Evolutionary conservation across 2,113 vertebrate species (phyloP).

Genomic region (Notothenia rossii): DNA sequence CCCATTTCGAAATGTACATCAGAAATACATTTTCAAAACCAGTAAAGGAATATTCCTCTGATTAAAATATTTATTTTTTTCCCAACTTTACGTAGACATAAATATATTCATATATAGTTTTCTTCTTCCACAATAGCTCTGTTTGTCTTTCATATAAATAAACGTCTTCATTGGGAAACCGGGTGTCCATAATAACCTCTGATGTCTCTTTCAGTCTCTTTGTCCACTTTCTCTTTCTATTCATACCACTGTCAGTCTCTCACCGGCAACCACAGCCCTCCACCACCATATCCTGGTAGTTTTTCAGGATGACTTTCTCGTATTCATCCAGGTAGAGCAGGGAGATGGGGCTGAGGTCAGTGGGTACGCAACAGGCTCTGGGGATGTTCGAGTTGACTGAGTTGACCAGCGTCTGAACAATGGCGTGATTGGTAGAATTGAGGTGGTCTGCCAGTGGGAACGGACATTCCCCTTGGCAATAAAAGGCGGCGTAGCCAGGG

Average conservation of each 20-base stretch:
- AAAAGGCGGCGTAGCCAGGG: conserved; percentile 97
- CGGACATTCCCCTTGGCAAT: conserved; percentile 98
- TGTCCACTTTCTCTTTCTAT: conserved; percentile 21
- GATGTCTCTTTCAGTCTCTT: conserved; percentile 63
- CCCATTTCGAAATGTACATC: conserved; percentile 99
- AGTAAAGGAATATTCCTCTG: conserved; percentile 98
- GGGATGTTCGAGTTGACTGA: conserved; percentile 98
- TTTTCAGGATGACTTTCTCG: conserved; percentile 98
- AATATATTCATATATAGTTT: conserved; percentile 93
- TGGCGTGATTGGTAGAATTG: conserved; percentile 99
- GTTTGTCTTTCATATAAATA: conserved; percentile 94
- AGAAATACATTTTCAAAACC: conserved; percentile 97
- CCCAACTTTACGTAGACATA: conserved; percentile 97
- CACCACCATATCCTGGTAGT: conserved; percentile 99
- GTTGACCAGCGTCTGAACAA: conserved; percentile 99
- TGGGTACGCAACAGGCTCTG: conserved; percentile 98
- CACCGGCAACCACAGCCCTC: conserved; percentile 98
- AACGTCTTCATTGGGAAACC: conserved; percentile 98
- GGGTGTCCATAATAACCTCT: conserved; percentile 89
- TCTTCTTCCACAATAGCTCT: conserved; percentile 92
- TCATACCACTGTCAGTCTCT: conserved; percentile 50
- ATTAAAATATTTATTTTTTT: conserved; percentile 99
- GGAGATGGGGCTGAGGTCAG: conserved; percentile 98
- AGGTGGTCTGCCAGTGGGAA: conserved; percentile 98
- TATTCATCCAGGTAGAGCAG: conserved; percentile 99